These are phyloP conservation scores for Ormyrus nitidulus DNA, from an alignment of 2,888 invertebrate genomes.

Conservation along the genomic window DNA sequence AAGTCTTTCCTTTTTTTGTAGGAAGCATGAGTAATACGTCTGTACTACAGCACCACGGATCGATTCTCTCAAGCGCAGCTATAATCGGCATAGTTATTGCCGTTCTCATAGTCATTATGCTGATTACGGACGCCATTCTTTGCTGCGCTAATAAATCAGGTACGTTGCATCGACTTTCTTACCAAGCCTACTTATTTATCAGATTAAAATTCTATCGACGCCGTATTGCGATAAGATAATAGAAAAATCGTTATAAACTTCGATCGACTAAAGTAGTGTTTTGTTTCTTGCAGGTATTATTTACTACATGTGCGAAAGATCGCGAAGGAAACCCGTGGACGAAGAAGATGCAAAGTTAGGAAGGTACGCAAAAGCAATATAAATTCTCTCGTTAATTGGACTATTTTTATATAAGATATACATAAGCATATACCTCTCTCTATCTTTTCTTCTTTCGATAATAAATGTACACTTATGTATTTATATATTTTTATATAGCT, in stretches of 20 bases:
- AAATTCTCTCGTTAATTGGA: not conserved
- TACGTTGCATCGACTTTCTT: slow-evolving; percentile 57
- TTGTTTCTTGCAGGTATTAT: slow-evolving; percentile 70
- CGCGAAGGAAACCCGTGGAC: slow-evolving; percentile 82
- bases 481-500: slow-evolving; percentile 17
- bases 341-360: slow-evolving; percentile 90
- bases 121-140: slow-evolving; percentile 88
- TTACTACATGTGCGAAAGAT: slow-evolving; percentile 75
- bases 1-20: slow-evolving; percentile 61
- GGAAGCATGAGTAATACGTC: slow-evolving; percentile 61
- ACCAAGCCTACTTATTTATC: no score
- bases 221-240: not conserved
- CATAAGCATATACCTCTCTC: slow-evolving; percentile 35
- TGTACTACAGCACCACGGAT: slow-evolving; percentile 73
- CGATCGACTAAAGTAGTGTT: not conserved
- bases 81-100: slow-evolving; percentile 92
- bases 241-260: not conserved
- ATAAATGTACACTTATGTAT: slow-evolving; percentile 15
- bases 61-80: slow-evolving; percentile 83
- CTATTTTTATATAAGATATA: not conserved
- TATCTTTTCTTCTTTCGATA: slow-evolving; percentile 48
- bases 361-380: slow-evolving; percentile 80
- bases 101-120: slow-evolving; percentile 84
- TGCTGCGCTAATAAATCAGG: slow-evolving; percentile 81
- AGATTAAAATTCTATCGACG: not conserved